Base-by-base conservation (phyloP, 2,888 invertebrate species). In the Cerastis leucographa region DNA sequence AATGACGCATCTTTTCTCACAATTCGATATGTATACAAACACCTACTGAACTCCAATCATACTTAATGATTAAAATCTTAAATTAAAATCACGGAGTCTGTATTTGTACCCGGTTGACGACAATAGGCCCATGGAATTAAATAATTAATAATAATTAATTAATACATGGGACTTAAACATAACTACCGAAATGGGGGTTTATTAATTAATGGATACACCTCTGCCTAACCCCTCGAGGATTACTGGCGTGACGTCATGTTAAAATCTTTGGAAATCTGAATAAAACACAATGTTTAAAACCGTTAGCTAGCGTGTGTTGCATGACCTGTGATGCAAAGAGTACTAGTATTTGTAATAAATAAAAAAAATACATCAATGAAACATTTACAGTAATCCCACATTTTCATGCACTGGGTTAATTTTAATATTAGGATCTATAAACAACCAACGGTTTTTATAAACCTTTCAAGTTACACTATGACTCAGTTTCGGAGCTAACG, bases 271-370 rank as follows among this genome's bases (percentile, higher is more conserved):
- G n/a, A 76, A 46, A 42, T 68, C 68, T 81, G 74, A 82, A 80
- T 89, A 86, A 90, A 93, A 92, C 91, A 89, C 90, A 91, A 91
- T 89, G 90, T 89, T 67, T 74, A 85, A 75, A 87, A 87, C 76
- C 85, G 85, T 91, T 89, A 88, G 89, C 89, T 91, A 87, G 85
- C 90, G 92, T 92, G 92, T 94, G 93, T 88, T 94, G 95, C 95
- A 94, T 94, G 94, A 84, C 83, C 75, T 88, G 83, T 89, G 44
- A 77, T 83, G 78, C 85, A 83, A 51, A 78, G 51, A 71, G 62
- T 65, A 72, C 64, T 70, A 80, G 71, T 83, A 73, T 64, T 68
- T 80, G 71, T 83, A 73, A 78, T 77, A 64, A 59, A 68, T 76
- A 75, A 79, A 70, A 76, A 73, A 73, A 77, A 46, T n/a, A 54